phyloP scores from a whole-genome alignment of 2,888 invertebrate species.

The Lasioglossum calceatum region DNA sequence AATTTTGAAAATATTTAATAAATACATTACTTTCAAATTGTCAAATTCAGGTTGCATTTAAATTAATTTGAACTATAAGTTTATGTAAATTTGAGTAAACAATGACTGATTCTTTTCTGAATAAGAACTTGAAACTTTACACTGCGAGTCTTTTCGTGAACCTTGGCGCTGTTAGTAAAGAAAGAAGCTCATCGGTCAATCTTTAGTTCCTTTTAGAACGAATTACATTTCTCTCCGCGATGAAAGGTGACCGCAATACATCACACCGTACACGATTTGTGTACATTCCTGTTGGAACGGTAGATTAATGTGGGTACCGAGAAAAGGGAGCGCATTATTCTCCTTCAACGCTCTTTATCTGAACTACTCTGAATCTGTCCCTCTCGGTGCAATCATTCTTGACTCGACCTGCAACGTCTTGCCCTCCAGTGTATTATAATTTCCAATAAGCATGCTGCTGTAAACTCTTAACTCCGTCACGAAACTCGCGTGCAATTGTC shows the following conservation, averaged over 20 bases:
- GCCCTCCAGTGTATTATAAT: conserved; percentile 17
- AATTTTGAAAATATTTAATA: not conserved
- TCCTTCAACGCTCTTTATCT: conserved; percentile 28
- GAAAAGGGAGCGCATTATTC: conserved; percentile 18
- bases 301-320: conserved; percentile 12
- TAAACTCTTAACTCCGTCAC: not conserved
- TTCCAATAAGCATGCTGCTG: conserved; percentile 14
- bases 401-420: not conserved
- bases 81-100: too few species aligned
- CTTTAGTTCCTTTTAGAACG: conserved; percentile 5
- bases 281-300: conserved; percentile 20
- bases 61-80: not conserved
- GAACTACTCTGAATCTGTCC: not conserved
- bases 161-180: not conserved
- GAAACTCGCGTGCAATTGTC: not conserved
- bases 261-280: conserved; percentile 32
- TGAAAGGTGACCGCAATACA: conserved; percentile 40
- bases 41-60: not conserved
- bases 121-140: not conserved
- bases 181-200: conserved; percentile 12
- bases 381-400: conserved; percentile 29
- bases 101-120: too few species aligned
- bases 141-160: not conserved
- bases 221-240: conserved; percentile 31
- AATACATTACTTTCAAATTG: not conserved